Evolutionary conservation across 1,140 invertebrate species (phyloP), one percentile per base, ranked within the genome.

Genomic region (Pentalonia nigronervosa): DNA sequence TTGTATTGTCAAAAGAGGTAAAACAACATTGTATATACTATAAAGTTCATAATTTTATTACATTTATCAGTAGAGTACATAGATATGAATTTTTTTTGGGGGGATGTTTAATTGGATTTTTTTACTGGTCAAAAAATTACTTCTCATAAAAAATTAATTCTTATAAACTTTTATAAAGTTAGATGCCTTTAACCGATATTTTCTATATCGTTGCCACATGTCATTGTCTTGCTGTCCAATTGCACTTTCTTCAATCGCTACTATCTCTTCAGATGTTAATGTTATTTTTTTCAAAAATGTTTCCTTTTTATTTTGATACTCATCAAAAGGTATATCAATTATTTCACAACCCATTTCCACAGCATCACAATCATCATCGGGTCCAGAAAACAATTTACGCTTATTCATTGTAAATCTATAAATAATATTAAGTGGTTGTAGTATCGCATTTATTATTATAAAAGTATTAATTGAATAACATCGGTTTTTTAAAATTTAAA

Each of bases 111-210:
- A 4, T 41, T 2, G 41, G 41, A 41, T 41, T 41, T 41, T n/a
- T 41, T 41, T 2, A 41, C 4, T 41, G 41, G 4, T 41, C 41
- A 41, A 41, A 41, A 41, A 41, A 41, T 41, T 41, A 41, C 41
- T 2, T 41, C 4, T 41, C 41, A 41, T 41, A 41, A 41, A 4
- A 41, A 41, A 4, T 41, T 41, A 41, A 41, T 48, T 48, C 14
- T 84, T 84, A 9, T 23, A 84, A 84, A 84, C 83, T 14, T 84
- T 84, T 47, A 41, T 41, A 84, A 84, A 84, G 41, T 84, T 84
- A 8, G 83, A 84, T 14, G 83, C 83, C 20, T 7, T 84, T 21
- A 84, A 21, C 3, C 83, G 83, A 9, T 6, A 45, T 45, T 84
- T 84, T 84, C 83, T 84, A 25, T 45, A 9, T 45, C 45, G 7